phyloP scores from a whole-genome alignment of 2,113 vertebrate genomes.

The Equus quagga region DNA sequence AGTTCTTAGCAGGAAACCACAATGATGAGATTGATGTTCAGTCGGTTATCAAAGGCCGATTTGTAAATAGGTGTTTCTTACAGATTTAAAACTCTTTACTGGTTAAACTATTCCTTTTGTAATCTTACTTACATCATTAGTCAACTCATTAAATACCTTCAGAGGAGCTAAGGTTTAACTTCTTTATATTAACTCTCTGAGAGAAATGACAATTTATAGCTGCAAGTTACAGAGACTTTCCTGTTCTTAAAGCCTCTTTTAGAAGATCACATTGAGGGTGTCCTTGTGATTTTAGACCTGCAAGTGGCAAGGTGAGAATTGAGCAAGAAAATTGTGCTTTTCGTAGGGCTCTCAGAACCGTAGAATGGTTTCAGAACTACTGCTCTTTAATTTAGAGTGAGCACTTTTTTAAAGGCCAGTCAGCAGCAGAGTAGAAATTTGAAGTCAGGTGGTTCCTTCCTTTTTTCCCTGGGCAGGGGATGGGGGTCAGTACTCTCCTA shows the following conservation, averaged over 20 bases:
- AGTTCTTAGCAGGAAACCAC: conserved; percentile 39
- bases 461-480: background rate
- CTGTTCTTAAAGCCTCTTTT: background rate
- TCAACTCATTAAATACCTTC: background rate
- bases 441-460: background rate
- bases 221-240: background rate
- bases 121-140: background rate
- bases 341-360: background rate
- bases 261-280: background rate
- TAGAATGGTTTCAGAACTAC: conserved; percentile 12
- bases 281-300: conserved; percentile 21
- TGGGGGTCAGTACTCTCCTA: background rate
- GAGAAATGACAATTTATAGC: conserved; percentile 15
- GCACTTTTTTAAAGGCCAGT: background rate
- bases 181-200: conserved; percentile 2
- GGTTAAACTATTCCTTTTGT: conserved; percentile 6
- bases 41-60: background rate
- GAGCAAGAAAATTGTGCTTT: conserved; percentile 27
- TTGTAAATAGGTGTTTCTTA: conserved; percentile 12
- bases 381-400: background rate
- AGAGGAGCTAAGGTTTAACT: conserved; percentile 1
- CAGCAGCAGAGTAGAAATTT: background rate
- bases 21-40: conserved; percentile 51
- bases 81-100: background rate
- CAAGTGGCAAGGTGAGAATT: background rate